Percentiles rank a stretch among this genome's conserved stretches.
phyloP scores from a whole-genome alignment of 1,140 invertebrate genomes.

The Archivesica marissinica region DNA sequence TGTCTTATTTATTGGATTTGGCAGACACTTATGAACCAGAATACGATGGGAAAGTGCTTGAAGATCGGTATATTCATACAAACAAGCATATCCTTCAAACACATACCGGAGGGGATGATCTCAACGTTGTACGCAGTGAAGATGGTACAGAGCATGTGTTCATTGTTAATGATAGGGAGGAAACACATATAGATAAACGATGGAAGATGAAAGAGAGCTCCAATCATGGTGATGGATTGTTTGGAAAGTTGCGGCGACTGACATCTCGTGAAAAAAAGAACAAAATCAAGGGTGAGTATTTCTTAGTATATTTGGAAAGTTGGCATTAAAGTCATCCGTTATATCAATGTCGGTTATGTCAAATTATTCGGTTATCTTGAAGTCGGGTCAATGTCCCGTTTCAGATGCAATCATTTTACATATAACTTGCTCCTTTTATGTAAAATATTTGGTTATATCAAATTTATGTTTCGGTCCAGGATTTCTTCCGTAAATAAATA shows the following conservation, averaged over 20 bases:
- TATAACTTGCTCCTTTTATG: too few relatives aligned
- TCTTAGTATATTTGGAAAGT: background rate
- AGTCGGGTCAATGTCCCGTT: too few relatives aligned
- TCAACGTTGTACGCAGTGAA: conserved; percentile 20
- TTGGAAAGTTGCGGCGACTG: conserved; percentile 28
- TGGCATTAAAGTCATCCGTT: too few relatives aligned
- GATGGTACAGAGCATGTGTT: background rate
- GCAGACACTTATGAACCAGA: conserved; percentile 13
- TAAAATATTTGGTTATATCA: too few relatives aligned
- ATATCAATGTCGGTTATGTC: too few relatives aligned
- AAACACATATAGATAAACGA: conserved; percentile 41
- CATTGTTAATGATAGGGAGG: background rate
- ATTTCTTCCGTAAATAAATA: too few relatives aligned
- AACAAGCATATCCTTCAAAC: conserved; percentile 50
- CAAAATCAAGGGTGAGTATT: conserved; percentile 23
- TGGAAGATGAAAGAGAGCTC: conserved; percentile 40
- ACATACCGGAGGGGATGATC: background rate
- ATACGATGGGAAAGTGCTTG: background rate
- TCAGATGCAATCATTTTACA: too few relatives aligned
- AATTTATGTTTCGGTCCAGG: too few relatives aligned
- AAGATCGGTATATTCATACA: conserved; percentile 34
- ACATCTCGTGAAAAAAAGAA: conserved; percentile 37
- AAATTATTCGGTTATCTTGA: too few relatives aligned
- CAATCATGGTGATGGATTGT: conserved; percentile 1
- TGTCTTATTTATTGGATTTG: background rate